These are phyloP conservation scores for Desmodus rotundus DNA, from an alignment of 2,113 vertebrate genomes.

Conservation along the genomic window DNA sequence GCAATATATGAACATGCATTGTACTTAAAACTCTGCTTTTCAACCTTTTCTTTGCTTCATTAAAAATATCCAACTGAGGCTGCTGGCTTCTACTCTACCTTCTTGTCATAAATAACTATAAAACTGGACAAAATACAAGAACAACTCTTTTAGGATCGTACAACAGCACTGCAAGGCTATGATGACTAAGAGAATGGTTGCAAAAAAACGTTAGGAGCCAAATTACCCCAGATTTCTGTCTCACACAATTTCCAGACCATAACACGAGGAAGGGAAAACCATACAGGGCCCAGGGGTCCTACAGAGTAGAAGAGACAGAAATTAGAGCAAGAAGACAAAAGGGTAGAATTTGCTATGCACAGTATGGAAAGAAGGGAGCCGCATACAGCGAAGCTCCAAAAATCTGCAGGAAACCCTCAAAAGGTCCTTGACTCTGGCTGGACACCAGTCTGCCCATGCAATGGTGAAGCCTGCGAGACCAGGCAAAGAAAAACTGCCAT, in stretches of 20 bases:
- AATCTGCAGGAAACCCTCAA: not conserved
- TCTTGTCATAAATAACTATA: not conserved
- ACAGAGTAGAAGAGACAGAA: not conserved
- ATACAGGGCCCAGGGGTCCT: not conserved
- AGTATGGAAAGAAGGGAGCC: not conserved
- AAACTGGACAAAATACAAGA: conserved; percentile 8
- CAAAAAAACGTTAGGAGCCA: not conserved
- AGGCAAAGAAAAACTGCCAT: not conserved
- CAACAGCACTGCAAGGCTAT: not conserved
- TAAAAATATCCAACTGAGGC: not conserved
- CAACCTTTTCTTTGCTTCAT: not conserved
- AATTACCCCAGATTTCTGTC: not conserved
- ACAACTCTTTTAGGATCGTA: not conserved
- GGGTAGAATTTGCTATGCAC: not conserved
- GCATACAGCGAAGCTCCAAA: not conserved
- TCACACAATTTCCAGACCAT: not conserved
- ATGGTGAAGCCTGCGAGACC: not conserved
- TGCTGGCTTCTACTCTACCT: not conserved
- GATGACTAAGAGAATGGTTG: not conserved
- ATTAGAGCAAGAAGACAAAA: not conserved
- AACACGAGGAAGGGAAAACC: not conserved
- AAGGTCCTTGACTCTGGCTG: not conserved
- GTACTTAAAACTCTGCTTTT: not conserved
- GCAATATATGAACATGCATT: not conserved
- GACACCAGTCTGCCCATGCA: not conserved